phyloP scores from a whole-genome alignment of 2,797 vertebrate species.

The Cheirogaleus major region DNA sequence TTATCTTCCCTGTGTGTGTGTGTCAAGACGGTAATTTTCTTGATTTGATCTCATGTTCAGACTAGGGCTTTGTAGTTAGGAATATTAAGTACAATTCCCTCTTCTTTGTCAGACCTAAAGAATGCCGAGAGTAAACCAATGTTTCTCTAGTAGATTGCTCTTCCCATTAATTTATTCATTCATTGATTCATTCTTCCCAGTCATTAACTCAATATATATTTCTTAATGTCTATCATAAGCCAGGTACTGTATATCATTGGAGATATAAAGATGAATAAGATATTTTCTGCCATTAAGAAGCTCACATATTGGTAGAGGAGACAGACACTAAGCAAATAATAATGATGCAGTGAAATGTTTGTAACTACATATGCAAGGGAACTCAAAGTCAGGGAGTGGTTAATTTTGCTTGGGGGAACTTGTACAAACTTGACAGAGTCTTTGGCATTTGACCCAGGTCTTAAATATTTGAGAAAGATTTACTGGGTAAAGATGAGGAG shows the following conservation, averaged over 20 bases:
- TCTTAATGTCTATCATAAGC: neutral
- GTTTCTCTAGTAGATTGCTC: neutral
- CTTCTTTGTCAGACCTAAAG: neutral
- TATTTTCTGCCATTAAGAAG: neutral
- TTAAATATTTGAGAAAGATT: neutral
- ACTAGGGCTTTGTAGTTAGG: neutral
- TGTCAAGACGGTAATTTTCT: slow-evolving; percentile 21
- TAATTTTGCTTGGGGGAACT: neutral
- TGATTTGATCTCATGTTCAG: neutral
- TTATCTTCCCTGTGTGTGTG: neutral
- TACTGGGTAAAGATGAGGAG: neutral
- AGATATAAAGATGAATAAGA: slow-evolving; percentile 3
- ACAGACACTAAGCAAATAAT: neutral
- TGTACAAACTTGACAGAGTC: neutral
- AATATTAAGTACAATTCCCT: neutral
- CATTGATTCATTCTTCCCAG: neutral
- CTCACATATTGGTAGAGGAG: neutral
- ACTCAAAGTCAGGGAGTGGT: neutral
- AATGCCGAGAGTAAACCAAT: neutral
- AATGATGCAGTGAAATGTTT: neutral
- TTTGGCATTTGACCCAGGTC: neutral
- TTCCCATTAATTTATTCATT: neutral
- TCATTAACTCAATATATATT: neutral
- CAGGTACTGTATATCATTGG: neutral
- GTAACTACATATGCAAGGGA: neutral